phyloP scores from a whole-genome alignment of 2,113 vertebrate species.

The Neodontobutis hainanensis region DNA sequence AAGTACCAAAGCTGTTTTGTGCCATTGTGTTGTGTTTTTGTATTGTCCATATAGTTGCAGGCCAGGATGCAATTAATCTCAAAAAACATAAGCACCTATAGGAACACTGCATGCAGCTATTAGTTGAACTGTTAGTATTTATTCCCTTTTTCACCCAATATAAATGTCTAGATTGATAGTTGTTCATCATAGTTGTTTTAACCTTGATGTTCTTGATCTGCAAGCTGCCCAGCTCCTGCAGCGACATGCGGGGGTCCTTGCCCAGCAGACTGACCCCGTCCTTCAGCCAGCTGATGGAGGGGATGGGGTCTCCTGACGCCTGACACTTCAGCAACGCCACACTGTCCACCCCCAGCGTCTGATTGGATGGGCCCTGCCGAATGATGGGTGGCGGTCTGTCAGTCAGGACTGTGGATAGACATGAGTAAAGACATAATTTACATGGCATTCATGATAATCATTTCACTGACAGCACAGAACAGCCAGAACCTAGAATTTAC shows the following conservation, averaged over 20 bases:
- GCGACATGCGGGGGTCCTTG: slow-evolving; percentile 89
- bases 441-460: background rate
- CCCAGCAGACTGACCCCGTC: slow-evolving; percentile 93
- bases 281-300: slow-evolving; percentile 96
- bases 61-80: too few relatives aligned
- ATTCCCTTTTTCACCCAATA: too few relatives aligned
- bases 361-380: slow-evolving; percentile 94
- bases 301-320: slow-evolving; percentile 92
- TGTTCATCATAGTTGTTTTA: slow-evolving; percentile 31
- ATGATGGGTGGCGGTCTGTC: slow-evolving; percentile 98
- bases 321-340: slow-evolving; percentile 94
- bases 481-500: background rate
- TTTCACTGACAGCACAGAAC: background rate
- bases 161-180: too few relatives aligned
- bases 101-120: too few relatives aligned
- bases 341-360: slow-evolving; percentile 90
- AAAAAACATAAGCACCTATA: too few relatives aligned
- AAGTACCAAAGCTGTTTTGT: too few relatives aligned
- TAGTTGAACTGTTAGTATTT: too few relatives aligned
- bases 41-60: too few relatives aligned
- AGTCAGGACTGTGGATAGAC: slow-evolving; percentile 84
- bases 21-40: too few relatives aligned
- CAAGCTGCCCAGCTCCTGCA: slow-evolving; percentile 91
- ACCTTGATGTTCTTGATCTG: slow-evolving; percentile 93
- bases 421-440: background rate